These are phyloP conservation scores for Drosophila arizonae DNA, from an alignment of 1,140 invertebrate genomes.

Conservation along the genomic window DNA sequence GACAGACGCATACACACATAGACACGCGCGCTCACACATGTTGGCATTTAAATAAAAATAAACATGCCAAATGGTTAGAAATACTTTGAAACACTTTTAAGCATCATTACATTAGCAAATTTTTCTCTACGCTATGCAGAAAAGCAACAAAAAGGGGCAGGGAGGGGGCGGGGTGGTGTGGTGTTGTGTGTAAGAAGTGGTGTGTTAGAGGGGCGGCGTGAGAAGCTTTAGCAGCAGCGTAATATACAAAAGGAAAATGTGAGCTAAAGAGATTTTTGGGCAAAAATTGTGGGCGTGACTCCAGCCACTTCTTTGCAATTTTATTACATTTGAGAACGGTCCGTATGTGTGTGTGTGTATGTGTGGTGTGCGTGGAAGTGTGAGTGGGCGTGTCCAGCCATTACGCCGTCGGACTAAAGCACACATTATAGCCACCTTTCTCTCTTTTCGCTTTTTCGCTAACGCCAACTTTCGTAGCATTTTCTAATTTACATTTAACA, in stretches of 20 bases:
- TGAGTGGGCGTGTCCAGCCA: slow-evolving; percentile 28
- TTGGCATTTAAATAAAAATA: slow-evolving; percentile 77
- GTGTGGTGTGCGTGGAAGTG: not conserved
- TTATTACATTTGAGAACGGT: slow-evolving; percentile 21
- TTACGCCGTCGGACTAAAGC: slow-evolving; percentile 10
- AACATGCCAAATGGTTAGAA: slow-evolving; percentile 66
- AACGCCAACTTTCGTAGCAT: slow-evolving; percentile 42
- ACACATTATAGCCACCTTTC: slow-evolving; percentile 44
- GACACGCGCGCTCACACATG: slow-evolving; percentile 40
- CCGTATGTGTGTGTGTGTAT: not conserved
- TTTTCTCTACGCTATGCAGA: slow-evolving; percentile 39
- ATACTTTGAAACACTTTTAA: slow-evolving; percentile 80
- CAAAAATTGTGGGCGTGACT: slow-evolving; percentile 30
- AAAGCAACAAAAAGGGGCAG: not conserved
- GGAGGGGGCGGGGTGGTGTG: not conserved
- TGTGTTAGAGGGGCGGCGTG: not conserved
- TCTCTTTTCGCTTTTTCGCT: slow-evolving; percentile 28
- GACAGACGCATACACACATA: slow-evolving; percentile 6
- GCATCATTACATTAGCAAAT: slow-evolving; percentile 80
- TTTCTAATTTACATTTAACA: slow-evolving; percentile 76
- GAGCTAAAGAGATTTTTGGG: slow-evolving; percentile 35
- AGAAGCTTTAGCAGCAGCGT: not conserved
- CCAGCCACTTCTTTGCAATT: slow-evolving; percentile 14
- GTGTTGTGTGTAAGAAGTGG: not conserved
- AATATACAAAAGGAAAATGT: slow-evolving; percentile 31